These are phyloP conservation scores for Cheilinus undulatus DNA, from an alignment of 2,113 vertebrate genomes.

Conservation along the genomic window DNA sequence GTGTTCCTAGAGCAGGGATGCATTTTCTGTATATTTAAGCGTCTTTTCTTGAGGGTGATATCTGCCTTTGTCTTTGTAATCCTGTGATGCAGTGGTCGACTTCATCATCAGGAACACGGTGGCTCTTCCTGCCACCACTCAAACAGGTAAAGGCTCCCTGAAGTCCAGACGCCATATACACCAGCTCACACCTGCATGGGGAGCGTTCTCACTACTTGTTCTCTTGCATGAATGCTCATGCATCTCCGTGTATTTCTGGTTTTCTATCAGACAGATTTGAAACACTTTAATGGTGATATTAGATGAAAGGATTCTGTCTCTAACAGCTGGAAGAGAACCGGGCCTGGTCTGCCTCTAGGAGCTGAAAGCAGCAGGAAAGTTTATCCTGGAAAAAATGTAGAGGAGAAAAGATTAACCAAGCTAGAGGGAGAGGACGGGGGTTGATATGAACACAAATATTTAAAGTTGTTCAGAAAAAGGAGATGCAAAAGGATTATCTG, in stretches of 20 bases:
- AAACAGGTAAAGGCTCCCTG: constrained; percentile 72
- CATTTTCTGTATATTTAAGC: background rate
- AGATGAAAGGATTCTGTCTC: too few relatives aligned
- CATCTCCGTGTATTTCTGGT: constrained; percentile 2
- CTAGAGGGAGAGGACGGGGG: too few relatives aligned
- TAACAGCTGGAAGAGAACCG: too few relatives aligned
- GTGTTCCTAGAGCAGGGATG: background rate
- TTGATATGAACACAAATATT: too few relatives aligned
- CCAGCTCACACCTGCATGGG: constrained; percentile 40
- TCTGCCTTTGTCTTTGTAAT: constrained; percentile 52
- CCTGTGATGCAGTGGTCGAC: constrained; percentile 70
- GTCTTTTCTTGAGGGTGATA: constrained; percentile 35
- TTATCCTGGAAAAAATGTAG: too few relatives aligned
- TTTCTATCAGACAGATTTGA: too few relatives aligned
- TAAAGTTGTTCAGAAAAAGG: too few relatives aligned
- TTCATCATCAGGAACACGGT: constrained; percentile 75
- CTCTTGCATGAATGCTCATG: background rate
- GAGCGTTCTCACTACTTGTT: background rate
- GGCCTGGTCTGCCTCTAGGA: too few relatives aligned
- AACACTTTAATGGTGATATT: too few relatives aligned
- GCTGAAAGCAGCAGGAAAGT: too few relatives aligned
- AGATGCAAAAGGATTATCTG: too few relatives aligned
- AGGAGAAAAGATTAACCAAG: too few relatives aligned
- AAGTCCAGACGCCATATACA: background rate
- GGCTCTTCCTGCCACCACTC: constrained; percentile 65